phyloP scores from a whole-genome alignment of 1,140 invertebrate genomes.

The Drosophila ercepeae region DNA sequence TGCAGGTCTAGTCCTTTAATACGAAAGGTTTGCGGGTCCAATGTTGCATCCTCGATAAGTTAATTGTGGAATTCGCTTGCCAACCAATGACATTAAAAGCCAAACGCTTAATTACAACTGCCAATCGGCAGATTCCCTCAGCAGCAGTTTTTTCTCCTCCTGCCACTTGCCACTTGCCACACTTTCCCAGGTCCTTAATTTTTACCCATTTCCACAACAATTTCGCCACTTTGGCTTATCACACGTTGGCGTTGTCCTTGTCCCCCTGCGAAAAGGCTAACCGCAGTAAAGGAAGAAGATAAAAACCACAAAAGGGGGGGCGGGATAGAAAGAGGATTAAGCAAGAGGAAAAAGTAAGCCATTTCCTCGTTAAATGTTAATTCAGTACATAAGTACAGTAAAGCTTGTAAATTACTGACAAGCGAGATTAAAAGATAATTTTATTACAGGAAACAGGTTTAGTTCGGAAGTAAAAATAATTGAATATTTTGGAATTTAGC shows the following conservation, averaged over 20 bases:
- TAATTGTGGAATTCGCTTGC: constrained; percentile 29
- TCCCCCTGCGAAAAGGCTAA: constrained; percentile 8
- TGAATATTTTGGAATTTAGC: background rate
- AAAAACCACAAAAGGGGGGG: constrained; percentile 31
- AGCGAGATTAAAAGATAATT: too few species aligned
- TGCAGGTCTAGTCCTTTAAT: too few species aligned
- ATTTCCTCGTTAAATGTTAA: constrained; percentile 53
- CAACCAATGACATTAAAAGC: constrained; percentile 55
- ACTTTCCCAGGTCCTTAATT: background rate
- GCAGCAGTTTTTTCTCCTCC: too few species aligned
- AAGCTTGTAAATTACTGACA: too few species aligned
- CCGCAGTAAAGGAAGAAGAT: constrained; percentile 26
- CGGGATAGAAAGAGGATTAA: background rate
- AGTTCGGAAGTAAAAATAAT: background rate
- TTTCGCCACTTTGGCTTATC: constrained; percentile 43
- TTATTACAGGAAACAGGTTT: too few species aligned
- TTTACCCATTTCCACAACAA: background rate
- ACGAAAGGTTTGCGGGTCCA: too few species aligned
- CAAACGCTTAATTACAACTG: constrained; percentile 70
- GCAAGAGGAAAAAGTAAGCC: constrained; percentile 47
- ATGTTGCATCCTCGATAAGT: constrained; percentile 12
- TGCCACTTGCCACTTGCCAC: constrained; percentile 1
- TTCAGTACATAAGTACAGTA: constrained; percentile 7
- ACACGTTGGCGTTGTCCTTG: constrained; percentile 29
- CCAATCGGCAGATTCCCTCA: constrained; percentile 53